Conservation (phyloP, 2,113 vertebrate genomes). For the Leiothrix lutea region DNA sequence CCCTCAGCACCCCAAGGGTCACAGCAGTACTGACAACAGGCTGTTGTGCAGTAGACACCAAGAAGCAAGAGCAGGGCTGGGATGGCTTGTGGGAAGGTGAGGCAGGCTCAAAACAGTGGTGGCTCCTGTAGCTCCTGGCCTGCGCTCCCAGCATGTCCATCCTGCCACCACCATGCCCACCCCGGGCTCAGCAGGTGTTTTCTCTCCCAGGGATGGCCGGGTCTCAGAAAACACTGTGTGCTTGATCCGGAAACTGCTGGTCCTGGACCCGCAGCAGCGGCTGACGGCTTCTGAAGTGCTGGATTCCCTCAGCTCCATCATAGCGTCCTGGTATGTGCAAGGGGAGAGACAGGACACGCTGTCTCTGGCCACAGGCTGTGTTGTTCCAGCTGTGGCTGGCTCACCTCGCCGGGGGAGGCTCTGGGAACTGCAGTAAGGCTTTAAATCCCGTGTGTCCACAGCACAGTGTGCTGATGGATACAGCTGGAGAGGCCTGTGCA, state of each 20-base stretch:
- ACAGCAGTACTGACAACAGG: neutral
- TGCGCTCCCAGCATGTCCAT: fast-evolving
- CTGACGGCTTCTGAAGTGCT: conserved; percentile 92
- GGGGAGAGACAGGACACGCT: neutral
- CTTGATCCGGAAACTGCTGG: conserved; percentile 95
- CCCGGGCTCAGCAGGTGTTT: fast-evolving
- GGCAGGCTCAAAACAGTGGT: neutral
- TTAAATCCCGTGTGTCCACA: neutral
- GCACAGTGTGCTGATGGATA: neutral
- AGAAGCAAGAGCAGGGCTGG: neutral
- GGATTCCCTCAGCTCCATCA: conserved; percentile 93
- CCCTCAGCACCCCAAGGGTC: neutral
- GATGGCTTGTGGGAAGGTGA: neutral
- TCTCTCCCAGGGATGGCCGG: conserved; percentile 84
- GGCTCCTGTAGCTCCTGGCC: neutral
- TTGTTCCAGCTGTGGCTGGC: neutral
- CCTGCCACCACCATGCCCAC: neutral
- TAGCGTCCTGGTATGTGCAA: conserved; percentile 86
- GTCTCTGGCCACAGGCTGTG: neutral
- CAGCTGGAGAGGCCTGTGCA: neutral
- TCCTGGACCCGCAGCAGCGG: conserved; percentile 95
- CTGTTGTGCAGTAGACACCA: neutral
- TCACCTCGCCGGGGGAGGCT: neutral
- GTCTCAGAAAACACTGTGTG: conserved; percentile 97
- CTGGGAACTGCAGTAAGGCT: neutral